Evolutionary conservation across 2,888 invertebrate species (phyloP).

Genomic region (Prosopocoilus inquinatus): DNA sequence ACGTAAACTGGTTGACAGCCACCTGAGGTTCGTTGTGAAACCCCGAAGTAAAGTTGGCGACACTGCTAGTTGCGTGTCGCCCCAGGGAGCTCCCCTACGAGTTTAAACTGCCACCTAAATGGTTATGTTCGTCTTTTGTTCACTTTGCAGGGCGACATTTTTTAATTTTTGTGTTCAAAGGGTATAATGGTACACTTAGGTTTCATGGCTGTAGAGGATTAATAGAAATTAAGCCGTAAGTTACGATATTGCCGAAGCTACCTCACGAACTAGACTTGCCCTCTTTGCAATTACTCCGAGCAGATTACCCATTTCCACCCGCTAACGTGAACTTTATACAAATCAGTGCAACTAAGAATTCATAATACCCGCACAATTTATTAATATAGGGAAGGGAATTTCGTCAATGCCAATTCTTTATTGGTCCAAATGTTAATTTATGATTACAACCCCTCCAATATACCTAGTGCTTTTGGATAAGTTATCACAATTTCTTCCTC

Average conservation of each 20-base stretch:
- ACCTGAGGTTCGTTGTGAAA: constrained; percentile 20
- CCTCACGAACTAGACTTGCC: constrained; percentile 22
- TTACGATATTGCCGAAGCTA: constrained; percentile 30
- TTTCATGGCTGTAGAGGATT: constrained; percentile 32
- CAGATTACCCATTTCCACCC: constrained; percentile 37
- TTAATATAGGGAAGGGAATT: constrained; percentile 26
- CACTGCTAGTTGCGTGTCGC: constrained; percentile 11
- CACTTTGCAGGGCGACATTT: constrained; percentile 30
- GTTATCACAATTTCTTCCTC: too few species aligned
- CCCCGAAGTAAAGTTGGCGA: constrained; percentile 5
- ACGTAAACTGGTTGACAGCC: constrained; percentile 11
- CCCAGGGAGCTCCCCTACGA: constrained; percentile 18
- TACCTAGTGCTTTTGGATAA: too few species aligned
- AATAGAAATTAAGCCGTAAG: constrained; percentile 36
- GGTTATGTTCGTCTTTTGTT: constrained; percentile 34
- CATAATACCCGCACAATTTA: constrained; percentile 33
- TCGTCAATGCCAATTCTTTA: constrained; percentile 15
- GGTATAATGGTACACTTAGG: constrained; percentile 33
- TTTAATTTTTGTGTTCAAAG: constrained; percentile 36
- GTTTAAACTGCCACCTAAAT: constrained; percentile 26
- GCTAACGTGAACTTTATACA: constrained; percentile 43
- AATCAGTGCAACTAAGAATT: constrained; percentile 35
- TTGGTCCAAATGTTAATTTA: constrained; percentile 18
- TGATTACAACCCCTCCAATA: too few species aligned
- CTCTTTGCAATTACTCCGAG: constrained; percentile 32